Conservation (phyloP, 92 coral and sea anemone genomes). For the Diadumene lineata region DNA sequence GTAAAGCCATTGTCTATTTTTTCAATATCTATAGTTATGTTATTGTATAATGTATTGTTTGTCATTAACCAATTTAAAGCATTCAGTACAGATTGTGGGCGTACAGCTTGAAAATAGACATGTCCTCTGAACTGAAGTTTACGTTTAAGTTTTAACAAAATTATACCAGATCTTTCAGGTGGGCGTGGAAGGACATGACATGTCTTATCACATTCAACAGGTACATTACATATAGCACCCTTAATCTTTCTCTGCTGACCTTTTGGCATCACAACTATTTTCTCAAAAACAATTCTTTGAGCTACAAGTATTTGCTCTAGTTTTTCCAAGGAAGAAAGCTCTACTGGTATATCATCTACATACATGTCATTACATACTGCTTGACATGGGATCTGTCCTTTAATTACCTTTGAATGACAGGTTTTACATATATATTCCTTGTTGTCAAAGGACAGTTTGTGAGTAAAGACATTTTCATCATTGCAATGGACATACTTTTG, state of each 20-base stretch:
- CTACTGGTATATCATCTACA: constrained; percentile 50
- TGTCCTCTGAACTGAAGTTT: constrained; percentile 62
- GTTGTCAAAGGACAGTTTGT: constrained; percentile 16
- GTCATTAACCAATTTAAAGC: constrained; percentile 36
- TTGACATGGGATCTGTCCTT: constrained; percentile 49
- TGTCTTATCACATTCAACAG: constrained; percentile 67
- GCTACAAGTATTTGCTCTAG: constrained; percentile 31
- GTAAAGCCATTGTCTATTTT: constrained; percentile 37
- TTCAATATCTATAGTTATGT: constrained; percentile 28
- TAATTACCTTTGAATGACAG: constrained; percentile 42
- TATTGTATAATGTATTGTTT: constrained; percentile 38
- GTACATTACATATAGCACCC: constrained; percentile 69
- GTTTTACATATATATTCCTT: constrained; percentile 45
- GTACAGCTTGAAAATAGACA: constrained; percentile 66
- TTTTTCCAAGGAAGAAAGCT: constrained; percentile 17
- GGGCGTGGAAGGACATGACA: constrained; percentile 52
- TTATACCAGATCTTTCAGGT: constrained; percentile 61
- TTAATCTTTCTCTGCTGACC: constrained; percentile 57
- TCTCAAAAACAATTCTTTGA: constrained; percentile 32
- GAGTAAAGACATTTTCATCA: constrained; percentile 27
- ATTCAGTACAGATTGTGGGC: constrained; percentile 36
- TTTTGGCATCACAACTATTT: constrained; percentile 51
- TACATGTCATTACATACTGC: constrained; percentile 47
- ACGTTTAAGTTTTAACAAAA: constrained; percentile 49
- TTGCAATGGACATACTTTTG: constrained; percentile 11